Base-by-base conservation (phyloP, 2,888 invertebrate species). In the Apeira syringaria region DNA sequence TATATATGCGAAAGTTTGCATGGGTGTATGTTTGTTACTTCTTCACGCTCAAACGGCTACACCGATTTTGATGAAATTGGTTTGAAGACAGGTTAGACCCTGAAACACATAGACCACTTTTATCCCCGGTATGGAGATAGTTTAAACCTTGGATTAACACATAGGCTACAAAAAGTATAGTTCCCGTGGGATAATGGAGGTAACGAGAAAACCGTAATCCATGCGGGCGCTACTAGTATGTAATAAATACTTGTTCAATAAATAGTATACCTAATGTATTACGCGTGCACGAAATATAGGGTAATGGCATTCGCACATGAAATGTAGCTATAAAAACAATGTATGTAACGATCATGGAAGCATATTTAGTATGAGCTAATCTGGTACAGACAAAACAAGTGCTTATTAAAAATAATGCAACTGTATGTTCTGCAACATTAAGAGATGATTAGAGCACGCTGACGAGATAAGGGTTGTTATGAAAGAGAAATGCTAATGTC, bases 261-360 rank as follows among this genome's bases (percentile, higher is more conserved):
- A 53, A 53, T 48, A n/a, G n/a, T 35, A 42, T 37, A 43, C 48
- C 36, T 40, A 9, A 9, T n/a, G 32, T 49, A 47, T 47, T 46
- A 47, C 47, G 50, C 46, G 22, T 31, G 18, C 36, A 8, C 31
- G 40, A 17, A 50, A 56, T 45, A 50, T 49, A 40, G 53, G 49
- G 37, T 56, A 53, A 53, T 53, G 42, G 48, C n/a, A 30, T 13
- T 17, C 13, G 30, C 29, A 8, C 47, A 50, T 45, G 53, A 50
- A 56, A 47, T 42, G 36, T 47, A 28, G 50, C 28, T 45, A 53
- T 56, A 56, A 56, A 47, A 56, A 56, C 49, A 50, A 53, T 53
- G 37, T 43, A 37, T 40, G 18, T 43, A 53, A 46, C 36, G 26
- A 41, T 52, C 45, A 45, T 41, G 43, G 35, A 40, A 35, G 45